Conservation (phyloP, 2,797 vertebrate species). For the Myripristis murdjan region DNA sequence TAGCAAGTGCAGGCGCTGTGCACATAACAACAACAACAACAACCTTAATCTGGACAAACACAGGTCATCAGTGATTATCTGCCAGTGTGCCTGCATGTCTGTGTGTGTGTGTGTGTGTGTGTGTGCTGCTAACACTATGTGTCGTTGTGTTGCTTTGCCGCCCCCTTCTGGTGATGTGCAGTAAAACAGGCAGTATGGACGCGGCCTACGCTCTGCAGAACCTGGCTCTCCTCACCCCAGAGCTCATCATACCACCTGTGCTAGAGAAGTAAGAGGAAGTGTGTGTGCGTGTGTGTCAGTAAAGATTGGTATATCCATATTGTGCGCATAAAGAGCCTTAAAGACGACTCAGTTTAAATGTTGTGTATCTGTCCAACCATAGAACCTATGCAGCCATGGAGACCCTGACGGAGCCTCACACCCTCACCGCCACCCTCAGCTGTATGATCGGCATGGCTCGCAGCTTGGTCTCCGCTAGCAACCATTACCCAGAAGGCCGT, state of each 20-base stretch:
- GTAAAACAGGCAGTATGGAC: slow-evolving; percentile 96
- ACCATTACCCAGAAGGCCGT: slow-evolving; percentile 94
- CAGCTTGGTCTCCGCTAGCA: slow-evolving; percentile 91
- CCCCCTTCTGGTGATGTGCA: slow-evolving; percentile 91
- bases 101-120: slow-evolving; percentile 9
- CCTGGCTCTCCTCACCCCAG: slow-evolving; percentile 95
- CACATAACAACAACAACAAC: slow-evolving; percentile 9
- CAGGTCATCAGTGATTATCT: slow-evolving; percentile 63
- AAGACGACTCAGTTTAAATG: neutral
- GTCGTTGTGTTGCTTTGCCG: slow-evolving; percentile 21
- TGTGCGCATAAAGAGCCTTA: neutral
- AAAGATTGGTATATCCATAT: neutral
- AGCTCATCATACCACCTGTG: slow-evolving; percentile 95
- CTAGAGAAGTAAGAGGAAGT: slow-evolving; percentile 92
- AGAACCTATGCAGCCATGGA: slow-evolving; percentile 96
- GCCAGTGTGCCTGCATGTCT: slow-evolving; percentile 6
- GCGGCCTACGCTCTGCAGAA: slow-evolving; percentile 97
- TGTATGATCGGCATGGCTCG: slow-evolving; percentile 98
- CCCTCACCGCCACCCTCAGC: slow-evolving; percentile 96
- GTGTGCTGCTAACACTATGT: slow-evolving; percentile 16
- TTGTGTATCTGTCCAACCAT: slow-evolving; percentile 4
- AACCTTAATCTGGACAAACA: slow-evolving; percentile 61
- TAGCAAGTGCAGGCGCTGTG: slow-evolving; percentile 9
- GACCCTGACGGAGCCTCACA: slow-evolving; percentile 97
- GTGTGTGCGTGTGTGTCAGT: neutral